A percentile compares a stretch with the other conserved stretches of the same genome.
These are phyloP conservation scores for Gallinago stenura DNA, from an alignment of 2,797 vertebrate species.

Conservation along the genomic window DNA sequence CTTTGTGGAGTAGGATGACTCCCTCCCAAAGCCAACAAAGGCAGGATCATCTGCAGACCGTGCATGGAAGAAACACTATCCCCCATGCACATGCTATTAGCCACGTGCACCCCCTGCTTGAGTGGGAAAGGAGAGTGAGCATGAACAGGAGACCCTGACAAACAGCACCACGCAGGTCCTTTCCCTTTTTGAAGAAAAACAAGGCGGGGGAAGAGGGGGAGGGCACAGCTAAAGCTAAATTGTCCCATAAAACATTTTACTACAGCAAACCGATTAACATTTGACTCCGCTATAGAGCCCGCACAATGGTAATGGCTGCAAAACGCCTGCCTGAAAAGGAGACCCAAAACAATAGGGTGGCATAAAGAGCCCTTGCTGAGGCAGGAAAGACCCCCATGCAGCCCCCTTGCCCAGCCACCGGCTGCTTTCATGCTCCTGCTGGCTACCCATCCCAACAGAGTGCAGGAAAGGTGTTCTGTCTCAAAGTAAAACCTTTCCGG, in stretches of 20 bases:
- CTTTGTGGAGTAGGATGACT: background rate
- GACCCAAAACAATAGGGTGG: background rate
- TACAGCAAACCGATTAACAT: conserved; percentile 6
- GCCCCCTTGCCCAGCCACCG: background rate
- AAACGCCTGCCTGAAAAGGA: conserved; percentile 1
- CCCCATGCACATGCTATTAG: background rate
- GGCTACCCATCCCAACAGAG: background rate
- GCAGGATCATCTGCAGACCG: background rate
- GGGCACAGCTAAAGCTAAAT: background rate
- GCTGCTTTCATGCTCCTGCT: background rate
- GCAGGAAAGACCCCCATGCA: background rate
- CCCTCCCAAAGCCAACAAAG: background rate
- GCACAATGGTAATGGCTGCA: background rate
- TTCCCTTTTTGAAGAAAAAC: background rate
- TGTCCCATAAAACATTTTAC: conserved; percentile 18
- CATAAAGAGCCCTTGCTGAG: background rate
- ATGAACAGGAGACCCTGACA: background rate
- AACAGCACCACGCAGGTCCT: background rate
- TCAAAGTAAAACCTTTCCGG: background rate
- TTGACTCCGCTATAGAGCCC: background rate
- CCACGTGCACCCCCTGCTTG: background rate
- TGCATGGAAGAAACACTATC: background rate
- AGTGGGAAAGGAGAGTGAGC: background rate
- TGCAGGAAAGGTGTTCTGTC: background rate
- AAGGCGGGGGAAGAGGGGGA: background rate